Percentiles rank a stretch among this genome's conserved stretches.
Conservation (phyloP, 2,797 vertebrate species). For the Aulostomus chinensis region DNA sequence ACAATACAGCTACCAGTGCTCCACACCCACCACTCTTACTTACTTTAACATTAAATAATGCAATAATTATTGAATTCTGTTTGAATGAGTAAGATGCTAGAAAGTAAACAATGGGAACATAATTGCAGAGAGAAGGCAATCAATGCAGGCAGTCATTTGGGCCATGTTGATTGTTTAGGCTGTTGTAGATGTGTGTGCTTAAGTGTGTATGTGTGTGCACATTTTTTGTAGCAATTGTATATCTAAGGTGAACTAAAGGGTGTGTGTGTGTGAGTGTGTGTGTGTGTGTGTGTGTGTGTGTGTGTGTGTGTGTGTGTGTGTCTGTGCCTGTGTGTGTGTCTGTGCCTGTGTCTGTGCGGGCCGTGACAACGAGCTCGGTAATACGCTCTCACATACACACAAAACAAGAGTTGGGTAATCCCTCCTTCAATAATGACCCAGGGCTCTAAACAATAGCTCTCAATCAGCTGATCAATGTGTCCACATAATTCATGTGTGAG, state of each 20-base stretch:
- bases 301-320: conserved; percentile 57
- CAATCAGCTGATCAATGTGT: conserved; percentile 99
- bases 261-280: conserved; percentile 57
- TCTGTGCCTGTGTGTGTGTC: too few relatives aligned
- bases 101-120: conserved; percentile 99
- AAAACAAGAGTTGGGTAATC: conserved; percentile 87
- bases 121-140: conserved; percentile 98
- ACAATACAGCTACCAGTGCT: conserved; percentile 80
- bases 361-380: conserved; percentile 80
- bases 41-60: conserved; percentile 99
- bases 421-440: conserved; percentile 96
- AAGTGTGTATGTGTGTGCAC: conserved; percentile 23
- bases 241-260: conserved; percentile 58
- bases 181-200: conserved; percentile 64
- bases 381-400: conserved; percentile 74
- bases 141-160: conserved; percentile 99
- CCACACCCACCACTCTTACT: conserved; percentile 87
- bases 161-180: conserved; percentile 98
- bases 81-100: conserved; percentile 98
- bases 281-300: conserved; percentile 57
- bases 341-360: conserved; percentile 56
- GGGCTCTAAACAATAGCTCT: conserved; percentile 95
- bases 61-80: conserved; percentile 99
- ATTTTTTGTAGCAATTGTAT: conserved; percentile 52
- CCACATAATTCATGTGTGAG: conserved; percentile 97